Evolutionary conservation across 2,797 vertebrate species (phyloP).

Genomic region (Nasua narica): DNA sequence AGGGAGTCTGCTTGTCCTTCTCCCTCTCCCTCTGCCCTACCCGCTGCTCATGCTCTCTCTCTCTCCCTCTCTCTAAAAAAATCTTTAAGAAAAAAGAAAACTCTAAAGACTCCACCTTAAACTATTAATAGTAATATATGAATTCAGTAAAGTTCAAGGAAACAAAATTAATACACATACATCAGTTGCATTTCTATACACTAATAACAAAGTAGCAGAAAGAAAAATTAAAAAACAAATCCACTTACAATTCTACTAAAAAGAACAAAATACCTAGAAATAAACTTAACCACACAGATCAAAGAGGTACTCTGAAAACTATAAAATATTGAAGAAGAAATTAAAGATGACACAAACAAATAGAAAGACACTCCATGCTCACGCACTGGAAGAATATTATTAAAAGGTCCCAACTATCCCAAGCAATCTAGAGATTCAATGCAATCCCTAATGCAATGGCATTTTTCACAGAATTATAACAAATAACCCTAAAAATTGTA

Average conservation of each 20-base stretch:
- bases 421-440: neutral
- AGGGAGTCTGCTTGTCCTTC: neutral
- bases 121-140: neutral
- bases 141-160: neutral
- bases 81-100: neutral
- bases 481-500: neutral
- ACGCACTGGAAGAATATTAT: neutral
- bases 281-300: neutral
- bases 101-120: neutral
- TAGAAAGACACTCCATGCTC: neutral
- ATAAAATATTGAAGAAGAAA: neutral
- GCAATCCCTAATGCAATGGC: neutral
- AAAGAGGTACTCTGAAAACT: neutral
- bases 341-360: neutral
- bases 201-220: neutral
- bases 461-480: neutral
- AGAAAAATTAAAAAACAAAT: neutral
- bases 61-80: neutral
- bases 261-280: neutral
- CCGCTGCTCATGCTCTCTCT: fast-evolving
- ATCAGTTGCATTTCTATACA: neutral
- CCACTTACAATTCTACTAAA: neutral
- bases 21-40: neutral
- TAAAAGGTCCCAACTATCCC: neutral
- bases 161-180: neutral